Evolutionary conservation across 2,797 vertebrate genomes (phyloP), one percentile per base, ranked within the genome.

Genomic region (Gallinago nigripennis): DNA sequence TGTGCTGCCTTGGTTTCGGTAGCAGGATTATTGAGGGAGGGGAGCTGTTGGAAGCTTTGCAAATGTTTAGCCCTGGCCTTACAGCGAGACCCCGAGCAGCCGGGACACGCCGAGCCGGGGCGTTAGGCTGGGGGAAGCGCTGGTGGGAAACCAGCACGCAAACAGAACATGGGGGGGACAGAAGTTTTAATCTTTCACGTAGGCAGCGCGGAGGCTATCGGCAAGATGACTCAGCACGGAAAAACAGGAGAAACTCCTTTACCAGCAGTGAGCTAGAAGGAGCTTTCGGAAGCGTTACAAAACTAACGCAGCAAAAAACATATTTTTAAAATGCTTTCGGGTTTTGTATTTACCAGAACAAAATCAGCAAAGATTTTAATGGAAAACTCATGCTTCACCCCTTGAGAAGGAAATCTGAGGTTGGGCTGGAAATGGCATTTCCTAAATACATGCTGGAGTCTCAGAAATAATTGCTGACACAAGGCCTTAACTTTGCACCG

Each of bases 71-170:
- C 33, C 65, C 37, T 6, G 3, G 60, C 45, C 71, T 8, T 56
- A 45, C 53, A 61, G 91, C 69, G 24, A 27, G 37, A 64, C 46
- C 64, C 75, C 11, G 66, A 41, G 79, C 2, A 0, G 72, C 70
- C 17, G 24, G 19, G 68, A 8, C 1, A 0, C 1, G 43, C 6
- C 0, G 2, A 46, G 76, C 56, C 1, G 16, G 51, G 56, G 71
- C 41, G 8, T 31, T 11, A 17, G 1, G 1, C 61, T 5, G 53
- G 33, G 1, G 1, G 66, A 16, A 54, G 63, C 30, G 6, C 11
- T 11, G 65, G 18, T 9, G 77, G 71, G 66, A 73, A 61, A 31
- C 17, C 53, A 15, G 48, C 30, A 4, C 2, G 33, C 3, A 4
- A 68, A 24, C 27, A 17, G 25, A 27, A 21, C 3, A 0, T 7